Base-by-base conservation (phyloP, 2,113 vertebrate genomes). In the Clarias magur region DNA sequence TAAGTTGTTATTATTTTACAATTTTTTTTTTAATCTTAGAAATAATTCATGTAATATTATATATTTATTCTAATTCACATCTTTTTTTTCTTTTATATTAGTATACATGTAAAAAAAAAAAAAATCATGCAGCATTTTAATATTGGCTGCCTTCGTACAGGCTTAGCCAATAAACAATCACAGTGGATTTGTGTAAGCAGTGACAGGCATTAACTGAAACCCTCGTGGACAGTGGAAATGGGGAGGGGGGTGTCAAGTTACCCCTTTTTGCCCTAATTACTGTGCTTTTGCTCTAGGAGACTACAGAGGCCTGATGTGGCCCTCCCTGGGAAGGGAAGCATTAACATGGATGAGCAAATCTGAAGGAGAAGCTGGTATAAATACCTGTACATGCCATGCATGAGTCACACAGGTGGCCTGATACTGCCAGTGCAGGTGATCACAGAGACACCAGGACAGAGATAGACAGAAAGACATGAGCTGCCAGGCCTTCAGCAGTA, bases 271-370 rank as follows among this genome's bases (percentile, higher is more conserved):
- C 89, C 89, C 86, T 91, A 90, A 93, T 94, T 95, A 94, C 92
- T 91, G 57, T 87, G 91, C 79, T 89, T 87, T 27, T 76, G 90
- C 92, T 93, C 91, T 85, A 88, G 76, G 92, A 93, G 91, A 90
- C 89, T 87, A 92, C 87, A 91, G 93, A 91, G 92, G 91, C 94
- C 92, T 93, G 90, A 91, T 86, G 88, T 95, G 94, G 94, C 92
- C 93, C 93, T 93, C 92, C 93, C 93, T 93, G 94, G 92, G 94
- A 92, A 91, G 92, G 82, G 93, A 92, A 90, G 90, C 93, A 96
- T 96, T 97, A 95, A 97, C 94, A 97, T 97, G 96, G 95, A 97
- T 95, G 93, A 96, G 94, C 92, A 92, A 93, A 94, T 95, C 94
- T 94, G 93, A 94, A 90, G 89, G 88, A 68, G 85, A 94, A 85